Conservation (phyloP, 2,888 invertebrate genomes). For the Nemurella pictetii region DNA sequence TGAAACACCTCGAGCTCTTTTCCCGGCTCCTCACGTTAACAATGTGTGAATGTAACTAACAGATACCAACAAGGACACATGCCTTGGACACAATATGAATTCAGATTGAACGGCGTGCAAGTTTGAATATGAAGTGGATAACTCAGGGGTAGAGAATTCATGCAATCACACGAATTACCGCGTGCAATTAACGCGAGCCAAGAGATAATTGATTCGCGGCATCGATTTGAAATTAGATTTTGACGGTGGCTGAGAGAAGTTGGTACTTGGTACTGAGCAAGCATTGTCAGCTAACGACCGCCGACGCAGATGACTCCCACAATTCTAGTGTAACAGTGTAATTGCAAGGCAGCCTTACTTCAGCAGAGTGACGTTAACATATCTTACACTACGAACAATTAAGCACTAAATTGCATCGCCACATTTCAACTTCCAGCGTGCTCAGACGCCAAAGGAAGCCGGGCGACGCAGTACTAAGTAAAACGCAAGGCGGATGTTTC, state of each 20-base stretch:
- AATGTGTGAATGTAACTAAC: neutral
- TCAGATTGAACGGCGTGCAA: neutral
- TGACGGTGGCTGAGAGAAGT: neutral
- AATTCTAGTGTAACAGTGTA: neutral
- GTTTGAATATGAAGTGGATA: too few relatives aligned
- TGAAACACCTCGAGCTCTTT: neutral
- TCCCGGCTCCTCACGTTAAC: neutral
- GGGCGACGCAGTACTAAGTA: neutral
- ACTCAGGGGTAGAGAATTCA: neutral
- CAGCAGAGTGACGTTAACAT: neutral
- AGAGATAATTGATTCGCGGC: neutral
- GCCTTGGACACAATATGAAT: neutral
- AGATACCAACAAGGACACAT: neutral
- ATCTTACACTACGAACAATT: conserved; percentile 15
- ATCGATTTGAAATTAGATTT: neutral
- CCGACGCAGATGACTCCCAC: neutral
- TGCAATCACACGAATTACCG: neutral
- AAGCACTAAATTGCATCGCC: conserved; percentile 10
- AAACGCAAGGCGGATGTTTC: conserved; percentile 14
- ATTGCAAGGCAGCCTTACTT: neutral
- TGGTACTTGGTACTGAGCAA: neutral
- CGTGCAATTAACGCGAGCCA: neutral
- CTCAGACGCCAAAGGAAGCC: neutral
- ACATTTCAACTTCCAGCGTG: conserved; percentile 26
- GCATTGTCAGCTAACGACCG: neutral